Evolutionary conservation across 2,888 invertebrate species (phyloP).

Genomic region (Drosophila cracens): DNA sequence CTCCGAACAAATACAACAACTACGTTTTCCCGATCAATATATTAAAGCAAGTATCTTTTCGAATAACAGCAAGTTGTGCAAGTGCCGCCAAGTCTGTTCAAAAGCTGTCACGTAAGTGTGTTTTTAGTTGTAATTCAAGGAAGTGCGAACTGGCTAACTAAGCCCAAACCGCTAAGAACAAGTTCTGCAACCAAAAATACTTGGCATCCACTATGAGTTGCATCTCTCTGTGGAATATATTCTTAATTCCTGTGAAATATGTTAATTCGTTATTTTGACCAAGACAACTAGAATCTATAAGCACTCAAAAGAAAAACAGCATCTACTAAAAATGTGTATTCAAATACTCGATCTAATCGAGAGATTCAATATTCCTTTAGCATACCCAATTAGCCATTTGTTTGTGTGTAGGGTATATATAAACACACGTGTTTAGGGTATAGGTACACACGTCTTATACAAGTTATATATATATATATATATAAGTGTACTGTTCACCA

Average conservation of each 20-base stretch:
- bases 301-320: background rate
- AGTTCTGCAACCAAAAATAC: constrained; percentile 1
- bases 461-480: background rate
- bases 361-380: background rate
- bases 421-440: too few species aligned
- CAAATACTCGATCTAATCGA: background rate
- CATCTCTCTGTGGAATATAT: background rate
- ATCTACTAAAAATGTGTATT: background rate
- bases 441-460: background rate
- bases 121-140: constrained; percentile 1
- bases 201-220: background rate
- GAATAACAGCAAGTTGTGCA: constrained; percentile 14
- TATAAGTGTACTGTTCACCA: background rate
- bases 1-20: constrained; percentile 27
- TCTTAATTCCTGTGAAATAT: background rate
- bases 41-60: constrained; percentile 24
- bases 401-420: background rate
- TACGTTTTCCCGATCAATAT: constrained; percentile 48
- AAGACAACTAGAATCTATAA: background rate
- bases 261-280: background rate
- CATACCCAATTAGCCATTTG: background rate
- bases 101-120: constrained; percentile 37
- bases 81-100: constrained; percentile 14
- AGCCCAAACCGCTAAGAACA: background rate
- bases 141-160: background rate